A percentile compares a stretch with the other conserved stretches of the same genome.
These are phyloP conservation scores for Zeugodacus cucurbitae DNA, from an alignment of 1,140 invertebrate species.

Conservation along the genomic window DNA sequence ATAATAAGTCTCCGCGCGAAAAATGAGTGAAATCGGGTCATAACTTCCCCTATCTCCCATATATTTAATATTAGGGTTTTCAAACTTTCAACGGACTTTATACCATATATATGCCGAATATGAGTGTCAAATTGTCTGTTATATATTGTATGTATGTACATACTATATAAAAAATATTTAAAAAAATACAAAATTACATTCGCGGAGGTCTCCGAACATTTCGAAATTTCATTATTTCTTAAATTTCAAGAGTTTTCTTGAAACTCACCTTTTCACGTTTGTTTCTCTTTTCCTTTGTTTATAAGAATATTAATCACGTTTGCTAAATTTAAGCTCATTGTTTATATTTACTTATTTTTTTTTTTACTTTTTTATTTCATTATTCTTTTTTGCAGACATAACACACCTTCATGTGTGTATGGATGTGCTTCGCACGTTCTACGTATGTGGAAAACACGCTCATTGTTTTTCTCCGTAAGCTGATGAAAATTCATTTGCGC, in stretches of 20 bases:
- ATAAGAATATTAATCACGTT: slow-evolving; percentile 19
- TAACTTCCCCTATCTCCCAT: too few relatives aligned
- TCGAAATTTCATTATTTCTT: not conserved
- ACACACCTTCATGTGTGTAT: not conserved
- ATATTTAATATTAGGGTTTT: too few relatives aligned
- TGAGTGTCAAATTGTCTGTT: too few relatives aligned
- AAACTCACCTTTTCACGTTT: not conserved
- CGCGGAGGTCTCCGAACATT: too few relatives aligned
- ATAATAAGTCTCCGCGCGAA: too few relatives aligned
- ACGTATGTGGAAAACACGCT: not conserved
- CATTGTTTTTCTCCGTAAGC: not conserved
- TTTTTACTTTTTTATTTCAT: not conserved
- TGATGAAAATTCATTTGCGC: not conserved
- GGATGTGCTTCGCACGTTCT: not conserved
- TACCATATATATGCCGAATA: too few relatives aligned
- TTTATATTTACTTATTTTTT: not conserved
- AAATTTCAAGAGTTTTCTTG: not conserved
- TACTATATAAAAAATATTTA: too few relatives aligned
- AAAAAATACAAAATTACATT: too few relatives aligned
- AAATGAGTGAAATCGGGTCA: too few relatives aligned
- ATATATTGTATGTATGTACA: too few relatives aligned
- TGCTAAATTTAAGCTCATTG: slow-evolving; percentile 18
- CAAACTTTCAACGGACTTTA: too few relatives aligned
- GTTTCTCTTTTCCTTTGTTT: not conserved
- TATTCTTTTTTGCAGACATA: not conserved